Evolutionary conservation across 2,113 vertebrate genomes (phyloP).

Genomic region (Melanerpes aurifrons): DNA sequence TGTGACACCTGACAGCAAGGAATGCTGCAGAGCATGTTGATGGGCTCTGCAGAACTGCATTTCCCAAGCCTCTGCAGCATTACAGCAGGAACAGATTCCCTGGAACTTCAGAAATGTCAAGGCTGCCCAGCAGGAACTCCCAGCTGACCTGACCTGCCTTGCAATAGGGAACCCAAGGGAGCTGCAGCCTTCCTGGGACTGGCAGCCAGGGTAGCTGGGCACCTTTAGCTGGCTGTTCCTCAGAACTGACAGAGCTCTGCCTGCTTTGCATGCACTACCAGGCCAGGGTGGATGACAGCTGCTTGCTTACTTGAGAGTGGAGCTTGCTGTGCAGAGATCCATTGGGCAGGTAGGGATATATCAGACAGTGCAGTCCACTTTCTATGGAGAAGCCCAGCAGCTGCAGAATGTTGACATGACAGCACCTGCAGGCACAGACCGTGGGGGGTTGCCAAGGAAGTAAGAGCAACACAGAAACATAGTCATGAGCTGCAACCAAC

Average conservation of each 20-base stretch:
- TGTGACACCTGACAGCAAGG: neutral
- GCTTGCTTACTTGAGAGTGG: conserved; percentile 66
- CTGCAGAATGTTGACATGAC: conserved; percentile 76
- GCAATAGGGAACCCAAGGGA: neutral
- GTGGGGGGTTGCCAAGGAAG: neutral
- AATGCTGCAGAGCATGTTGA: neutral
- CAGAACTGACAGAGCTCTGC: neutral
- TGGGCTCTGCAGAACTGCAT: neutral
- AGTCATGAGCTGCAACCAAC: neutral
- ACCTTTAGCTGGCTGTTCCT: neutral
- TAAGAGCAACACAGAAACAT: neutral
- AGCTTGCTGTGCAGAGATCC: conserved; percentile 77
- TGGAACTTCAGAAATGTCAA: neutral
- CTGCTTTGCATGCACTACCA: neutral
- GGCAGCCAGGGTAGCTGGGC: neutral
- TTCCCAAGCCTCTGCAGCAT: neutral
- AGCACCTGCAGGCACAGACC: conserved; percentile 68
- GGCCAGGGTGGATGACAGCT: neutral
- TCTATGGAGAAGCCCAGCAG: conserved; percentile 78
- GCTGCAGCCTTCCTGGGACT: neutral
- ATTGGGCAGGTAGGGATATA: conserved; percentile 77
- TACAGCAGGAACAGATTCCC: neutral
- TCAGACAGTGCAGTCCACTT: conserved; percentile 63
- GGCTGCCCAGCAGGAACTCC: neutral
- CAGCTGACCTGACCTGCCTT: neutral